phyloP scores from a whole-genome alignment of 2,113 vertebrate genomes.

The Mustelus asterias region DNA sequence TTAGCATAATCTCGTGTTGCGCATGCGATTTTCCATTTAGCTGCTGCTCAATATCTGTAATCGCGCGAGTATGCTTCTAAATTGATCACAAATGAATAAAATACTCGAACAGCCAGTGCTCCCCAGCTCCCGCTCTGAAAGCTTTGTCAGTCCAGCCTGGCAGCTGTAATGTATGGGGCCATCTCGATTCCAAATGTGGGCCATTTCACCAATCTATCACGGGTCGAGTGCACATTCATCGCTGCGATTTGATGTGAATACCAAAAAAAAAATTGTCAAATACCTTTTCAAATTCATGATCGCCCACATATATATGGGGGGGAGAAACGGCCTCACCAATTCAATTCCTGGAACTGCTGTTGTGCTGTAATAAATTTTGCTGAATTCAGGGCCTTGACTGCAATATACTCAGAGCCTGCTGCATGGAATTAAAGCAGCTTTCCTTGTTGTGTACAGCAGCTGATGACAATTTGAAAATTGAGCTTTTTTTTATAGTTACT shows the following conservation, averaged over 20 bases:
- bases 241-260: neutral
- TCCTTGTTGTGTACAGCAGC: neutral
- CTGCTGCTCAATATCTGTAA: neutral
- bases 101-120: neutral
- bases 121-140: neutral
- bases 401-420: neutral
- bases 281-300: constrained; percentile 27
- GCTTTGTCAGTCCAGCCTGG: neutral
- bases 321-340: neutral
- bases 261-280: neutral
- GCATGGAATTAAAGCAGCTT: neutral
- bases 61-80: neutral
- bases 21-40: neutral
- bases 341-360: constrained; percentile 17
- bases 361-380: neutral
- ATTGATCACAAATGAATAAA: neutral
- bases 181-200: constrained; percentile 27
- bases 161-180: constrained; percentile 25
- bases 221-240: constrained; percentile 11
- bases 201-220: constrained; percentile 24
- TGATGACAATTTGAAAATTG: neutral
- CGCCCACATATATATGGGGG: neutral
- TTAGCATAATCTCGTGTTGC: neutral
- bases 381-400: neutral
- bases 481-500: neutral